phyloP scores from a whole-genome alignment of 2,113 vertebrate species.

The Girardinichthys multiradiatus region DNA sequence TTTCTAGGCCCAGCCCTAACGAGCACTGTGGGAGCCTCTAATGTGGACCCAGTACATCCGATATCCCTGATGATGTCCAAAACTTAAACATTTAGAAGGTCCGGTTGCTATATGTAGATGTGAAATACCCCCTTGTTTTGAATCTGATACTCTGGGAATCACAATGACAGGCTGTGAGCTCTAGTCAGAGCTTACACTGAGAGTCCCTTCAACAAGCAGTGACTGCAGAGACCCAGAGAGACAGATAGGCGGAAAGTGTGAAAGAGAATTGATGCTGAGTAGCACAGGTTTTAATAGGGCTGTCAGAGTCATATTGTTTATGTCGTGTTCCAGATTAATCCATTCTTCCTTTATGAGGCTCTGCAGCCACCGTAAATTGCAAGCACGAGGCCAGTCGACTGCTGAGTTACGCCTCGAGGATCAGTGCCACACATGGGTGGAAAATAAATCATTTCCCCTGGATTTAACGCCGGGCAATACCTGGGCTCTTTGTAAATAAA shows the following conservation, averaged over 20 bases:
- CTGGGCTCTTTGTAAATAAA: constrained; percentile 81
- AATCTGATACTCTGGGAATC: constrained; percentile 78
- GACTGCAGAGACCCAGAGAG: constrained; percentile 32
- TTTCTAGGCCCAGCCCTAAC: constrained; percentile 55
- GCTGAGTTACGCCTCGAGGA: constrained; percentile 80
- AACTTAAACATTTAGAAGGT: constrained; percentile 78
- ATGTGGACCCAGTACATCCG: constrained; percentile 66
- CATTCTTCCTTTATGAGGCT: constrained; percentile 83
- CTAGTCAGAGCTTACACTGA: constrained; percentile 51
- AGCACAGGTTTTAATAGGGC: constrained; percentile 80
- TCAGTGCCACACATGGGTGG: constrained; percentile 75
- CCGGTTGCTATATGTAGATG: constrained; percentile 78
- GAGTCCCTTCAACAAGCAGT: constrained; percentile 40
- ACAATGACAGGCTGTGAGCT: constrained; percentile 64
- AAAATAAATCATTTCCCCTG: constrained; percentile 80
- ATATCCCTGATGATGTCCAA: constrained; percentile 75
- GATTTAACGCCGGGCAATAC: constrained; percentile 79
- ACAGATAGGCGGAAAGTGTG: constrained; percentile 45
- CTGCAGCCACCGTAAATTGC: constrained; percentile 82
- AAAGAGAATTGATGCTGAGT: constrained; percentile 79
- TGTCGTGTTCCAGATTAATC: constrained; percentile 83
- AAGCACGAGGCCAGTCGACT: constrained; percentile 67
- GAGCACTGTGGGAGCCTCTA: constrained; percentile 73
- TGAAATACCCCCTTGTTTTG: constrained; percentile 46
- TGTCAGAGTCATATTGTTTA: constrained; percentile 83